Conservation (phyloP, 2,888 invertebrate species). For the Cheilosia scutellata region DNA sequence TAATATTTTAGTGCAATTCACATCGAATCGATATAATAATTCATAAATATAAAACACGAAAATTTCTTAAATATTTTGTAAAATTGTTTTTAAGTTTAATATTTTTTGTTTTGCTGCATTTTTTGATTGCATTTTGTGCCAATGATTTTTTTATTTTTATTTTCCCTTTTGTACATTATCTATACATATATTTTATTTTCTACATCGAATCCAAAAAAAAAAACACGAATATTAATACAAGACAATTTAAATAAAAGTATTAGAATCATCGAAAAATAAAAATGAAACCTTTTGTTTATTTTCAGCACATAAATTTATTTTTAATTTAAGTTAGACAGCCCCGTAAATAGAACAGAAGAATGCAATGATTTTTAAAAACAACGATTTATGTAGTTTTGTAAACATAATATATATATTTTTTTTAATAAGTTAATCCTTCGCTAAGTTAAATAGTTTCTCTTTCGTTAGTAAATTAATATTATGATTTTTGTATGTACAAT, state of each 20-base stretch:
- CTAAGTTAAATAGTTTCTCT: conserved; percentile 44
- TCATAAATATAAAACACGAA: conserved; percentile 38
- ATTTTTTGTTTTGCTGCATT: conserved; percentile 49
- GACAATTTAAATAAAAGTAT: conserved; percentile 27
- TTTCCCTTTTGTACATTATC: conserved; percentile 25
- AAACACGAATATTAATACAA: conserved; percentile 5
- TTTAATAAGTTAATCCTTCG: conserved; percentile 36
- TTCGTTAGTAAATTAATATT: conserved; percentile 46
- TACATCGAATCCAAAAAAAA: conserved; percentile 56
- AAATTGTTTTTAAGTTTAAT: conserved; percentile 28
- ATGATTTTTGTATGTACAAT: conserved; percentile 43
- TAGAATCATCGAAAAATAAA: conserved; percentile 41
- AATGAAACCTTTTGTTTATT: conserved; percentile 79
- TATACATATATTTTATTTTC: conserved; percentile 23
- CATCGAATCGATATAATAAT: conserved; percentile 56
- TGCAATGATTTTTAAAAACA: conserved; percentile 9
- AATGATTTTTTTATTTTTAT: conserved; percentile 79
- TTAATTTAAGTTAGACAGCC: conserved; percentile 61
- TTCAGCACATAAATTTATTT: conserved; percentile 79
- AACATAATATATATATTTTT: conserved; percentile 21
- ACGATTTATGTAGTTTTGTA: conserved; percentile 36
- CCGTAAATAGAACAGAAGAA: conserved; percentile 1
- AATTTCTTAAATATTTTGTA: conserved; percentile 30
- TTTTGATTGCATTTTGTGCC: conserved; percentile 84
- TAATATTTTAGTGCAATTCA: conserved; percentile 64